Base-by-base conservation (phyloP, 1,140 invertebrate genomes). In the Atta texana region DNA sequence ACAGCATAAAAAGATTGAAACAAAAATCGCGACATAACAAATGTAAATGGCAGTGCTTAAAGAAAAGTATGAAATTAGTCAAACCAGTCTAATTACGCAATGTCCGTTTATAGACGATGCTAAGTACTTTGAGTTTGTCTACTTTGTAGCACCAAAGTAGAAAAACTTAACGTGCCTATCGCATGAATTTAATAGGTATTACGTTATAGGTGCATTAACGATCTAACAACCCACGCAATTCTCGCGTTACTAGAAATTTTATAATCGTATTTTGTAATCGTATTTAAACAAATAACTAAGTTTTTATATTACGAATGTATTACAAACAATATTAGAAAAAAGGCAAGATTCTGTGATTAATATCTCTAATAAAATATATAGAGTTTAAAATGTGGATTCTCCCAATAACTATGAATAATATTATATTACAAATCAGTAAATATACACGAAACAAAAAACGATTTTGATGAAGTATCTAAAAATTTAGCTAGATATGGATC, bases 91-190 rank as follows among this genome's bases (percentile, higher is more conserved):
- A 44, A 57, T 66, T 68, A 64, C 49, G 28, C n/a, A 68, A 68
- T 80, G 14, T 39, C 61, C 34, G 28, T 80, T 80, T 68, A 80
- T 80, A 80, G 76, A 53, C 28, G 12, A 76, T 14, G 61, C 28
- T 51, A 66, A 66, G 39, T 78, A 78, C n/a, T 44, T 51, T 21
- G 18, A 49, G 28, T 39, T 63, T 59, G 24, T 24, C 24, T 61
- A 77, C 21, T 77, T 44, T 51, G 39, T 49, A 64, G 28, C 44
- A 51, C 6, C 63, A 51, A 68, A 53, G 44, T 34, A n/a, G 24
- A 80, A 68, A 80, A 80, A 68, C 61, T 68, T 80, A 28, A 21
- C 39, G 34, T 44, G 18, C 24, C 49, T 21, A 34, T 68, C 28
- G 28, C 24, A 49, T 78, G 18, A 51, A 78, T 68, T 66, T 77